Base-by-base conservation (phyloP, 1,140 invertebrate genomes). In the Spodoptera frugiperda region DNA sequence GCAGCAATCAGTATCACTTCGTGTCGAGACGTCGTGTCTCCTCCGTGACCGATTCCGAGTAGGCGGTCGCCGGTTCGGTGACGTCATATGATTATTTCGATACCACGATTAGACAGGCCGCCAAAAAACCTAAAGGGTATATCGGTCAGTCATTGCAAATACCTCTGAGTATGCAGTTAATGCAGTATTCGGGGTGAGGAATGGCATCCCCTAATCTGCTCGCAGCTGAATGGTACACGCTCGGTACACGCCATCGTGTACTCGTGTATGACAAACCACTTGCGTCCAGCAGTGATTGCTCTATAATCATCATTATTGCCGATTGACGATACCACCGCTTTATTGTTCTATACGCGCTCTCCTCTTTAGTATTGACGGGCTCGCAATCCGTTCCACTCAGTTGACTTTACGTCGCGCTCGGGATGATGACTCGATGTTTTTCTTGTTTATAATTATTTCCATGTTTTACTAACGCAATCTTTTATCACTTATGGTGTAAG, bases 11-110 rank as follows among this genome's bases (percentile, higher is more conserved):
- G 59, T 17, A 44, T 0, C 10, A 39, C 30, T 33, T 15, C 33
- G 15, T 14, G 9, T 25, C 57, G 57, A 17, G 33, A 10, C 33
- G n/a, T 19, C 59, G 17, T 53, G 33, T 39, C 33, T 63, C 15
- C n/a, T 14, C 30, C 30, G 33, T 63, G 8, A 63, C n/a, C 33
- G 33, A 63, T 44, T 44, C n/a, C 17, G 59, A 63, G 59, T 44
- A 63, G 59, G 59, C 59, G 59, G 59, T 15, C 59, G 12, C 59
- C 59, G 33, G 19, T 63, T 12, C 33, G 2, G 4, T 44, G 59
- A 44, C 33, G 33, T 63, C 59, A 63, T 10, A 0, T 3, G 33
- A n/a, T 61, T 33, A 17, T 61, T 17, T 61, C 15, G 57, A 39
- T 61, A 33, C 55, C n/a, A 25, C 14, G 6, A n/a, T n/a, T 33